phyloP scores from a whole-genome alignment of 92 coral and sea anemone species.

The Parazoanthus darwini region DNA sequence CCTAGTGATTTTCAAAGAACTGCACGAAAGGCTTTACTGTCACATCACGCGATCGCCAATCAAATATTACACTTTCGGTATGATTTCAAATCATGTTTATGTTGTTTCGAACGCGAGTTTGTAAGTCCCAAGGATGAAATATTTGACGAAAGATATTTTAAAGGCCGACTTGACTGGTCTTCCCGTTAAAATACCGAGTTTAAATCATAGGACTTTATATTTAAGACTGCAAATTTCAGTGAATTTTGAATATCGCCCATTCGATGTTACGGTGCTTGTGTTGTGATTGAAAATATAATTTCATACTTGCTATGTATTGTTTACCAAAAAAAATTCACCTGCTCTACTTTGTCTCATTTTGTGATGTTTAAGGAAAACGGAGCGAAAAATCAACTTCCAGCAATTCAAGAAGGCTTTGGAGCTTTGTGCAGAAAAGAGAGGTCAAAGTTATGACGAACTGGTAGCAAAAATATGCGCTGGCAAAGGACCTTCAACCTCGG shows the following conservation, averaged over 20 bases:
- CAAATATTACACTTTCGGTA: neutral
- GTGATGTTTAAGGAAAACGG: constrained; percentile 72
- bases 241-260: neutral
- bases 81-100: neutral
- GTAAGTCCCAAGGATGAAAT: neutral
- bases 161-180: neutral
- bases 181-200: neutral
- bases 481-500: constrained; percentile 76
- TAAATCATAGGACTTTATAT: neutral
- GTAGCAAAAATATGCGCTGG: constrained; percentile 75
- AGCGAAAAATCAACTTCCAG: constrained; percentile 73
- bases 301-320: neutral
- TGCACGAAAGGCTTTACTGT: neutral
- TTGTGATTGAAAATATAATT: neutral
- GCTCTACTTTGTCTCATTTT: neutral
- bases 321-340: neutral
- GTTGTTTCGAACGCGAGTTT: neutral
- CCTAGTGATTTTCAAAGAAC: neutral
- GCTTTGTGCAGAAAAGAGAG: constrained; percentile 82
- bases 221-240: neutral
- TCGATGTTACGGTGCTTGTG: neutral
- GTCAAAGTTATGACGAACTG: constrained; percentile 50
- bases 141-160: neutral
- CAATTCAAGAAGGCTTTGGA: constrained; percentile 75
- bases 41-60: neutral